Conservation (phyloP, 2,797 vertebrate species). For the Platyrinchus mystaceus region DNA sequence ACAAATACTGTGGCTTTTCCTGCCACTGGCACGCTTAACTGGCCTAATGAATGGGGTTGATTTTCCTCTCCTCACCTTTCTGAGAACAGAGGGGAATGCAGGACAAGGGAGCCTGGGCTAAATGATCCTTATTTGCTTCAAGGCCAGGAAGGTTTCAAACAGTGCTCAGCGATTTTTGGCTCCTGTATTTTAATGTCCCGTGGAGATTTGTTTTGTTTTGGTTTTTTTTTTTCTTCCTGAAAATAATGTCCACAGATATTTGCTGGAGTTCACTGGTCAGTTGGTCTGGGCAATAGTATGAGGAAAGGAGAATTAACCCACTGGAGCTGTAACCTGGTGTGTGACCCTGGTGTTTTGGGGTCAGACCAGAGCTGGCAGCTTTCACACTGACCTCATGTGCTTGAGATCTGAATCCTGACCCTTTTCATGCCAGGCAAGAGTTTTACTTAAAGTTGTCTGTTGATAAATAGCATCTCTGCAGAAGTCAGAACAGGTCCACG, state of each 20-base stretch:
- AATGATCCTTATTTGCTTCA: background rate
- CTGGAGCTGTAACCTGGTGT: background rate
- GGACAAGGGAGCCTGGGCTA: background rate
- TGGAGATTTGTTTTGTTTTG: background rate
- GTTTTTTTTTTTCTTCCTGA: background rate
- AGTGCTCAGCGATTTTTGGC: background rate
- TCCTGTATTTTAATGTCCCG: background rate
- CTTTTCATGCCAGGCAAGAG: background rate
- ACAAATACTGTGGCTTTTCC: slow-evolving; percentile 44
- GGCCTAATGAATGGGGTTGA: background rate
- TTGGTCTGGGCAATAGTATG: background rate
- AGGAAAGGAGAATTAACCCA: background rate
- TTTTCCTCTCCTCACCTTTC: background rate
- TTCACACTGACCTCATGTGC: background rate
- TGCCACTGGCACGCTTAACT: background rate
- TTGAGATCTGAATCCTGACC: background rate
- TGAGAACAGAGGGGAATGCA: background rate
- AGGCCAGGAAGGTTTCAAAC: background rate
- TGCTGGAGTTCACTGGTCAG: background rate
- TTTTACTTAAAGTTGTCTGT: background rate
- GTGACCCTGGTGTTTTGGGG: background rate
- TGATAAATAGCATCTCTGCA: background rate
- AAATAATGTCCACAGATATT: background rate
- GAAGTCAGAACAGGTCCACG: background rate
- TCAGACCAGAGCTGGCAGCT: background rate